phyloP scores from a whole-genome alignment of 2,888 invertebrate species.

The Agrotis clavis region DNA sequence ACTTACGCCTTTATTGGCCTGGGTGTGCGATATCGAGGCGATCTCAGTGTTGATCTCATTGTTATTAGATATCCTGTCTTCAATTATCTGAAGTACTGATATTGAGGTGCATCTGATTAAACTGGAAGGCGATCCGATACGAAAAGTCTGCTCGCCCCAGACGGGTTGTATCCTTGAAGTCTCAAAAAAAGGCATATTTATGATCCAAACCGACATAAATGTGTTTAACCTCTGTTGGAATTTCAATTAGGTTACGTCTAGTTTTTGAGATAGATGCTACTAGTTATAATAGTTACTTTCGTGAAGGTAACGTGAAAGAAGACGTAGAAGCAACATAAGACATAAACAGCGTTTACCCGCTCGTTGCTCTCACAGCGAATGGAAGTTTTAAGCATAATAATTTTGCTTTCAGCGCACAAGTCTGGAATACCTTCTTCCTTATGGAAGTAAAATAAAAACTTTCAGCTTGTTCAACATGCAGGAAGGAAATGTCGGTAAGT shows the following conservation, averaged over 20 bases:
- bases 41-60: not conserved
- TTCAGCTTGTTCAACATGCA: slow-evolving; percentile 9
- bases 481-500: slow-evolving; percentile 49
- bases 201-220: not conserved
- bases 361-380: slow-evolving; percentile 36
- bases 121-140: too few relatives aligned
- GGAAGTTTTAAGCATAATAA: slow-evolving; percentile 54
- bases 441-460: slow-evolving; percentile 44
- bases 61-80: not conserved
- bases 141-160: too few relatives aligned
- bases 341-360: slow-evolving; percentile 45
- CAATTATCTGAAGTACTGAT: not conserved
- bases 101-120: too few relatives aligned
- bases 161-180: too few relatives aligned
- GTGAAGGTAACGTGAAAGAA: slow-evolving; percentile 7
- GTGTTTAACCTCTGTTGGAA: not conserved
- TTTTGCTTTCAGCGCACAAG: slow-evolving; percentile 40
- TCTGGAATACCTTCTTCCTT: slow-evolving; percentile 31
- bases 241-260: not conserved
- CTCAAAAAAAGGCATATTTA: too few relatives aligned
- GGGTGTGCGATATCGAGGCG: too few relatives aligned
- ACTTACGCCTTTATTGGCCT: too few relatives aligned
- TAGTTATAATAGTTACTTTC: not conserved
- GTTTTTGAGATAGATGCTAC: not conserved
- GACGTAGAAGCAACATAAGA: slow-evolving; percentile 16